Conservation (phyloP, 1,140 invertebrate genomes). For the Drosophila oshimai region DNA sequence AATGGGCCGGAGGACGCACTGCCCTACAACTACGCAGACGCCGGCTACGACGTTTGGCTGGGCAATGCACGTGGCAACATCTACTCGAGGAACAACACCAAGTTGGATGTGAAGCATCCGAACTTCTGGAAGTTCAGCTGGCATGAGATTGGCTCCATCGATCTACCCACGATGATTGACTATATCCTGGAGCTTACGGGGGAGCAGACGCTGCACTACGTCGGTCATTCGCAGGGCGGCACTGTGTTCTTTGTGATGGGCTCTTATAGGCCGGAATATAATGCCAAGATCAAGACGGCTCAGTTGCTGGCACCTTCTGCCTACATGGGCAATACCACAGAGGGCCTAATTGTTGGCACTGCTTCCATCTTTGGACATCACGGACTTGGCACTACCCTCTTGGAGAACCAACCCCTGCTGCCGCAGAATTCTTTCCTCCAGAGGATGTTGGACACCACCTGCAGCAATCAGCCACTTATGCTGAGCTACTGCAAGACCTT, state of each 20-base stretch:
- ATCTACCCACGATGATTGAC: conserved; percentile 88
- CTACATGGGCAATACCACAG: conserved; percentile 83
- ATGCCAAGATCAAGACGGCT: conserved; percentile 84
- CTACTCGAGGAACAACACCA: conserved; percentile 86
- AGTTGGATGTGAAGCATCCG: conserved; percentile 83
- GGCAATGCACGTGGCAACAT: conserved; percentile 87
- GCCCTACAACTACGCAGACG: conserved; percentile 86
- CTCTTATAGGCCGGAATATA: conserved; percentile 85
- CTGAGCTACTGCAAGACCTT: conserved; percentile 57
- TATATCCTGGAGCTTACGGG: conserved; percentile 86
- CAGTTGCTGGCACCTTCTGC: conserved; percentile 86
- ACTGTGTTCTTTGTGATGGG: conserved; percentile 85
- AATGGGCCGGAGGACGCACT: conserved; percentile 86
- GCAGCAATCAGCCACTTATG: conserved; percentile 52
- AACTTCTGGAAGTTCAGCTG: conserved; percentile 86
- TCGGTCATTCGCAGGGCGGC: conserved; percentile 86
- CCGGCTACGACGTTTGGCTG: conserved; percentile 88
- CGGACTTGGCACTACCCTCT: conserved; percentile 28
- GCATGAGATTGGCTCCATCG: conserved; percentile 88
- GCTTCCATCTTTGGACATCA: conserved; percentile 37
- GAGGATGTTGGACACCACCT: conserved; percentile 52
- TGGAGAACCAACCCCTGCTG: conserved; percentile 65
- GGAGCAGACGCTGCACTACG: conserved; percentile 84
- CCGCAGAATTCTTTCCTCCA: conserved; percentile 59
- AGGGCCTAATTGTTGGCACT: conserved; percentile 80